These are phyloP conservation scores for Parazoanthus darwini DNA, from an alignment of 92 coral and sea anemone species.

Conservation along the genomic window DNA sequence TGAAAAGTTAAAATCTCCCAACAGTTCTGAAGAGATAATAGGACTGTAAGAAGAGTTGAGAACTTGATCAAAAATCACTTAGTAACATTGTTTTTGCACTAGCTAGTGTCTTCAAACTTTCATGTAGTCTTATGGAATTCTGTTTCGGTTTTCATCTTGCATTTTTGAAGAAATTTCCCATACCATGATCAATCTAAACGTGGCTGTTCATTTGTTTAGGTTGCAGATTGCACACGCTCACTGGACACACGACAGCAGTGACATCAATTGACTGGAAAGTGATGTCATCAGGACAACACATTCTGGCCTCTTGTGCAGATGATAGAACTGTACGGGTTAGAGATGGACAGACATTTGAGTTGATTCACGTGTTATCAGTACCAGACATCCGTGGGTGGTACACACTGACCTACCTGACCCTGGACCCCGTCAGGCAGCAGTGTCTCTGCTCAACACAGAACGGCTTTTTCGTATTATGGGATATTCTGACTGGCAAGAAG, in stretches of 20 bases:
- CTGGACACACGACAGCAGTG: slow-evolving; percentile 89
- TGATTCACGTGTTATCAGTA: slow-evolving; percentile 57
- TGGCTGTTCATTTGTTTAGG: slow-evolving; percentile 37
- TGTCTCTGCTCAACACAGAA: slow-evolving; percentile 91
- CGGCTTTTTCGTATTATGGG: slow-evolving; percentile 85
- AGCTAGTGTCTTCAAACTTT: too few relatives aligned
- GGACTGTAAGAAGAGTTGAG: too few relatives aligned
- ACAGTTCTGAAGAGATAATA: too few relatives aligned
- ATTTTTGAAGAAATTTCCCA: not conserved
- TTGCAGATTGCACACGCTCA: slow-evolving; percentile 63
- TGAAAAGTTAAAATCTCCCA: too few relatives aligned
- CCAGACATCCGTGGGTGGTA: slow-evolving; percentile 80
- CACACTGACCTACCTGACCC: slow-evolving; percentile 81
- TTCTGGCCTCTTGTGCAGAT: slow-evolving; percentile 86
- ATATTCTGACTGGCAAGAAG: slow-evolving; percentile 66
- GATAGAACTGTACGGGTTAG: slow-evolving; percentile 79
- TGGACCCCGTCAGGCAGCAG: slow-evolving; percentile 68
- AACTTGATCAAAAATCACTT: too few relatives aligned
- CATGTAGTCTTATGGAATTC: too few relatives aligned
- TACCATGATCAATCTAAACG: too few relatives aligned
- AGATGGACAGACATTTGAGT: slow-evolving; percentile 64
- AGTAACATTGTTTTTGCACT: too few relatives aligned
- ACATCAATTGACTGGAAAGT: slow-evolving; percentile 88
- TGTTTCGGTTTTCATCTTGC: too few relatives aligned
- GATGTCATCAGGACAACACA: slow-evolving; percentile 51